phyloP scores from a whole-genome alignment of 1,140 invertebrate species.

The Apolygus lucorum region DNA sequence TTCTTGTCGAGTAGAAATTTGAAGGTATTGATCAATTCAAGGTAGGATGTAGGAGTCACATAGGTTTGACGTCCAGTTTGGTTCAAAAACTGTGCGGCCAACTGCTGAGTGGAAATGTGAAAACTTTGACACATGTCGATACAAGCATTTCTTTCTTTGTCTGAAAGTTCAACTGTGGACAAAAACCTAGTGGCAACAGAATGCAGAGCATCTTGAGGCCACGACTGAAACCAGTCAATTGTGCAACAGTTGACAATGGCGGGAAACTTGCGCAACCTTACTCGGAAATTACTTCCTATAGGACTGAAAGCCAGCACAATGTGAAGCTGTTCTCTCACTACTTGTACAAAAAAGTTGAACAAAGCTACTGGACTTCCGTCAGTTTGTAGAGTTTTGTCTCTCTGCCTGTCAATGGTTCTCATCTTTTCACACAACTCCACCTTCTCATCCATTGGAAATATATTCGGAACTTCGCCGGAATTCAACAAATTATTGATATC shows the following conservation, averaged over 20 bases:
- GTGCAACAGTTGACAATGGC: conserved; percentile 93
- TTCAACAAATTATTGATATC: conserved; percentile 91
- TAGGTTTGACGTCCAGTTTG: conserved; percentile 72
- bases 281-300: conserved; percentile 75
- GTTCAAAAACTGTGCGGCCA: conserved; percentile 64
- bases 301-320: conserved; percentile 89
- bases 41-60: conserved; percentile 88
- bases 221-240: conserved; percentile 95
- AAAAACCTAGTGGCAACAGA: conserved; percentile 85
- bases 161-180: conserved; percentile 70
- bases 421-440: conserved; percentile 91
- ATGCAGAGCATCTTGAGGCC: conserved; percentile 86
- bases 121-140: conserved; percentile 87
- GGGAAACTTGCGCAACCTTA: conserved; percentile 84
- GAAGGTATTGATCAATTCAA: conserved; percentile 86
- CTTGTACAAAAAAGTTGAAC: conserved; percentile 87
- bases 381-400: conserved; percentile 82
- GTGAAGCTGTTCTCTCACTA: conserved; percentile 86
- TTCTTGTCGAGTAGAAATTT: conserved; percentile 67
- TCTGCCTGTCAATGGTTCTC: conserved; percentile 77
- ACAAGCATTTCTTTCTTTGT: conserved; percentile 56
- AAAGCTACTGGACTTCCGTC: conserved; percentile 82
- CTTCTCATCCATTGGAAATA: conserved; percentile 82
- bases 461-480: conserved; percentile 86
- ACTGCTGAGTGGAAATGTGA: conserved; percentile 70